These are phyloP conservation scores for Drosophila suboccidentalis DNA, from an alignment of 2,888 invertebrate species.

Conservation along the genomic window DNA sequence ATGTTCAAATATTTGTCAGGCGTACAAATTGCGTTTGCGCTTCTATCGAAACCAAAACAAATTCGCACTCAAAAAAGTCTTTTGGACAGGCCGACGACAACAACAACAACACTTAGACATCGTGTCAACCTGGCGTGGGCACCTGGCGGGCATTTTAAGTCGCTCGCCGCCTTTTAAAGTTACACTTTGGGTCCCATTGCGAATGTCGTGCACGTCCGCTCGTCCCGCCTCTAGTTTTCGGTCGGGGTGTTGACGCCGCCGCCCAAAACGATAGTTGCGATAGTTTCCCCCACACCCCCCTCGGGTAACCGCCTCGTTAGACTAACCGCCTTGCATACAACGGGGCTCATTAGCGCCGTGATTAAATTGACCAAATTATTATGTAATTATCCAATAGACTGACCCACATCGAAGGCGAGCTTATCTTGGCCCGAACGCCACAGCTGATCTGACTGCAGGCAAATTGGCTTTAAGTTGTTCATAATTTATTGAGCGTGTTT, in stretches of 20 bases:
- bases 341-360: constrained; percentile 78
- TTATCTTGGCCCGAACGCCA: constrained; percentile 29
- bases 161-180: constrained; percentile 49
- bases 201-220: constrained; percentile 45
- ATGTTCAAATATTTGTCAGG: constrained; percentile 71
- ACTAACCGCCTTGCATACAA: constrained; percentile 66
- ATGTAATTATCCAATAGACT: constrained; percentile 81
- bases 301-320: background rate
- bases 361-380: constrained; percentile 83
- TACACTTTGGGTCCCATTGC: constrained; percentile 42
- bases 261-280: constrained; percentile 51
- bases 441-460: constrained; percentile 27
- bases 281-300: constrained; percentile 30
- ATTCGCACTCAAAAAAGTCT: constrained; percentile 51
- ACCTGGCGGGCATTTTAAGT: constrained; percentile 77
- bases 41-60: constrained; percentile 59
- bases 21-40: constrained; percentile 75
- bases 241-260: constrained; percentile 54
- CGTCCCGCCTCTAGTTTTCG: constrained; percentile 44
- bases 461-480: constrained; percentile 43
- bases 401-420: constrained; percentile 61
- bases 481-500: constrained; percentile 66
- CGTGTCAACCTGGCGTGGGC: constrained; percentile 51
- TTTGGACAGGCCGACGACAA: constrained; percentile 38
- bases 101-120: constrained; percentile 7